Evolutionary conservation across 2,888 invertebrate genomes (phyloP).

Genomic region (Perizoma flavofasciatum): DNA sequence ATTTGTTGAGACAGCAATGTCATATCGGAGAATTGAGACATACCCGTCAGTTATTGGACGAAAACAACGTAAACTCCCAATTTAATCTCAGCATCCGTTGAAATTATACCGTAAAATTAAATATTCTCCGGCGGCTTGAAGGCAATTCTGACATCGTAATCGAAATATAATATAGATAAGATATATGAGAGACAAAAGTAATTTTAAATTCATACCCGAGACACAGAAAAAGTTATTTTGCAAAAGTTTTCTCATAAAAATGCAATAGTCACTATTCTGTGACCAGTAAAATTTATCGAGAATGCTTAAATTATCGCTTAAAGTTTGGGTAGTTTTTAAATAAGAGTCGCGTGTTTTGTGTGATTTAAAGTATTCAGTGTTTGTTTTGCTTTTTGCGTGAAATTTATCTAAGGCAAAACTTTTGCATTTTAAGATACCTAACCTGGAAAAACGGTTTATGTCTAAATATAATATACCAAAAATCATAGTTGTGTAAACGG

Average conservation of each 20-base stretch:
- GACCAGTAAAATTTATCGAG: slow-evolving; percentile 11
- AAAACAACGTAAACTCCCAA: slow-evolving; percentile 54
- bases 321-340: slow-evolving; percentile 12
- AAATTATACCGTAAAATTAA: slow-evolving; percentile 54
- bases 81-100: slow-evolving; percentile 59
- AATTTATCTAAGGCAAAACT: background rate
- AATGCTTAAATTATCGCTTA: background rate
- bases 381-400: slow-evolving; percentile 11
- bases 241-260: background rate
- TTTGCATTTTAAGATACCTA: background rate
- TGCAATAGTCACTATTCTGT: slow-evolving; percentile 10
- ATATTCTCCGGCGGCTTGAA: slow-evolving; percentile 40
- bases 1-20: slow-evolving; percentile 58
- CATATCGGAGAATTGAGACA: slow-evolving; percentile 63
- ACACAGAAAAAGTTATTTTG: background rate
- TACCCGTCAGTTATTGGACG: slow-evolving; percentile 48
- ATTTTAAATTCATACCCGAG: slow-evolving; percentile 8
- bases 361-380: slow-evolving; percentile 1
- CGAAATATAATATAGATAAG: slow-evolving; percentile 29
- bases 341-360: slow-evolving; percentile 3
- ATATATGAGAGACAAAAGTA: slow-evolving; percentile 19
- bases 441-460: too few species aligned
- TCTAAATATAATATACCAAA: slow-evolving; percentile 7
- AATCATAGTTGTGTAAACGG: background rate
- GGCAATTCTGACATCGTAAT: slow-evolving; percentile 42